Percentiles rank a stretch among this genome's conserved stretches.
These are phyloP conservation scores for Sebastes wilsoni DNA, from an alignment of 2,797 vertebrate genomes.

Conservation along the genomic window DNA sequence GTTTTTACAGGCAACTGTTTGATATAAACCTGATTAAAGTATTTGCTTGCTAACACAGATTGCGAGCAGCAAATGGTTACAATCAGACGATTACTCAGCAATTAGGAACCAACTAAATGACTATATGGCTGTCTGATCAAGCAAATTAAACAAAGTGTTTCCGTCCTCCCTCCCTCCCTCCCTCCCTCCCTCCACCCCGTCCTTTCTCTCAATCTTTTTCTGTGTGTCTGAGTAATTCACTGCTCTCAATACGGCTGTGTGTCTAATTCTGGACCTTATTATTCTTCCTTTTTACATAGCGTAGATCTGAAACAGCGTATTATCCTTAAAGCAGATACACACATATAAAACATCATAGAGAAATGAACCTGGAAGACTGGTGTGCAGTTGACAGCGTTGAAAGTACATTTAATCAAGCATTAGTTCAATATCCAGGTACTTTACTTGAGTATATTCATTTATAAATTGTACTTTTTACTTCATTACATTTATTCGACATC, in stretches of 20 bases:
- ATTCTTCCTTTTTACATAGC: background rate
- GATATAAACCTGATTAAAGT: conserved; percentile 88
- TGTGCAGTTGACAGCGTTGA: background rate
- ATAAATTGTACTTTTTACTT: background rate
- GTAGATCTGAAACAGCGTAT: background rate
- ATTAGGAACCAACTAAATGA: conserved; percentile 79
- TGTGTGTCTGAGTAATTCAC: conserved; percentile 38
- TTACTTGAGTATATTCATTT: background rate
- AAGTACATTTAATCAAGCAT: background rate
- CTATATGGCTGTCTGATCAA: conserved; percentile 75
- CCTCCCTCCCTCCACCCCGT: background rate
- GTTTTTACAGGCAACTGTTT: conserved; percentile 86
- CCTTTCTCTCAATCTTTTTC: background rate
- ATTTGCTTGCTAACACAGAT: conserved; percentile 82
- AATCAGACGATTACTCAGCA: conserved; percentile 81
- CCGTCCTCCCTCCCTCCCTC: background rate
- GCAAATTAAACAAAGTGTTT: conserved; percentile 71
- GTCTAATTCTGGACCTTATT: background rate
- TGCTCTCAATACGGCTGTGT: conserved; percentile 12
- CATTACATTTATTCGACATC: background rate
- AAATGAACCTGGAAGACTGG: background rate
- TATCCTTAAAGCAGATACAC: background rate
- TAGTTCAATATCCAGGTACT: background rate
- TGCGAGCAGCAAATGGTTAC: conserved; percentile 73
- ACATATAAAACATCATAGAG: background rate